Conservation (phyloP, 2,113 vertebrate genomes). For the Amazona vittata region DNA sequence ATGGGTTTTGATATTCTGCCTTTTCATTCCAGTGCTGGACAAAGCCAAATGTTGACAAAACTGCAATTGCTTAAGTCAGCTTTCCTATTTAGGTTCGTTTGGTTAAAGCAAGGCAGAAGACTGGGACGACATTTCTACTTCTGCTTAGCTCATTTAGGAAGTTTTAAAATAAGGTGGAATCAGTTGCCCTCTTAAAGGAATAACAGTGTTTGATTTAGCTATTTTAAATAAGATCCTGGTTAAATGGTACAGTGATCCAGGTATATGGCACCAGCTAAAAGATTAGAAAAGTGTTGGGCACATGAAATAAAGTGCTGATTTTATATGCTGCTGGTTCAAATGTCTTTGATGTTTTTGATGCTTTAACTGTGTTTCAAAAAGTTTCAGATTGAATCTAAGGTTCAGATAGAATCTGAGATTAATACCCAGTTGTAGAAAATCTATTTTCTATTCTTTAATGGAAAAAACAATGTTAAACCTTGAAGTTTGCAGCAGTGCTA, state of each 20-base stretch:
- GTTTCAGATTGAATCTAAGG: not conserved
- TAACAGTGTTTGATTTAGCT: not conserved
- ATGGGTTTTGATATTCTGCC: not conserved
- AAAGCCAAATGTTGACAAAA: conserved; percentile 44
- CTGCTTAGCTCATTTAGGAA: not conserved
- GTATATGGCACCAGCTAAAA: not conserved
- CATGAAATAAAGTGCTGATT: not conserved
- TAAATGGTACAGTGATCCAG: not conserved
- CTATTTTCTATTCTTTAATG: not conserved
- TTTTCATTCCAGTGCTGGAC: conserved; percentile 15
- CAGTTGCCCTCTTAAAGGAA: not conserved
- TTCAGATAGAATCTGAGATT: conserved; percentile 13
- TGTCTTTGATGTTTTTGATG: not conserved
- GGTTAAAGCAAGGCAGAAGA: not conserved
- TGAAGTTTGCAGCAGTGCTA: not conserved
- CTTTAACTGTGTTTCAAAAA: not conserved
- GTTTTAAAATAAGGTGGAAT: not conserved
- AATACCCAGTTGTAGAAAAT: not conserved
- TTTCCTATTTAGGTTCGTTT: not conserved
- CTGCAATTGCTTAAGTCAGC: conserved; percentile 11
- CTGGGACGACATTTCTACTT: not conserved
- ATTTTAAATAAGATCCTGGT: not conserved
- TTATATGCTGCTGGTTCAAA: not conserved
- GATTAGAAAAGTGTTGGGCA: not conserved
- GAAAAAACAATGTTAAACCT: not conserved